phyloP scores from a whole-genome alignment of 2,113 vertebrate species.

The Trichechus manatus region DNA sequence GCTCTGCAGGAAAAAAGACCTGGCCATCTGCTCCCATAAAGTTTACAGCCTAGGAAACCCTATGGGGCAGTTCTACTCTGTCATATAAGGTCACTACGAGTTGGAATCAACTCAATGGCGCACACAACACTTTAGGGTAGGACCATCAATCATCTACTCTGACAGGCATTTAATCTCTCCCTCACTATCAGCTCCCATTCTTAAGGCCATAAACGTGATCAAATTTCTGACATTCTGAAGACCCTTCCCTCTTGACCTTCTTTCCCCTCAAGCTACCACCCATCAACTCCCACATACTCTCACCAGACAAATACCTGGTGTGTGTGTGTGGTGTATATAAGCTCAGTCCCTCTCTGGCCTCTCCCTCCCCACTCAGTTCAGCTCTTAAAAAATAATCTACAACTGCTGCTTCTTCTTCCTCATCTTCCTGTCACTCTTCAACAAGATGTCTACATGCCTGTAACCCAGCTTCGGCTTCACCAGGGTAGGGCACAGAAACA shows the following conservation, averaged over 20 bases:
- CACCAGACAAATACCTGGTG: background rate
- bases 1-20: no score
- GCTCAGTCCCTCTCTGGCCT: background rate
- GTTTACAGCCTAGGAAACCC: background rate
- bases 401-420: background rate
- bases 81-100: background rate
- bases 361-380: background rate
- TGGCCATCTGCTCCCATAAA: background rate
- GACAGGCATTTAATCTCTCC: conserved; percentile 77
- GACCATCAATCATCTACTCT: conserved; percentile 63
- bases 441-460: background rate
- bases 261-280: background rate
- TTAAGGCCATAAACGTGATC: conserved; percentile 66
- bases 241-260: conserved; percentile 20
- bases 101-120: background rate
- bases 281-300: background rate
- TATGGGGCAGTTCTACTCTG: background rate
- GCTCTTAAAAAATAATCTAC: background rate
- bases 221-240: conserved; percentile 74
- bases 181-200: conserved; percentile 71
- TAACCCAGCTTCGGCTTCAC: background rate
- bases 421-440: background rate
- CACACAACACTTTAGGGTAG: background rate
- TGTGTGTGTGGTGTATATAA: fast-evolving
- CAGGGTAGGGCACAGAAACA: background rate